Base-by-base conservation (phyloP, 2,113 vertebrate genomes). In the Neogobius melanostomus region DNA sequence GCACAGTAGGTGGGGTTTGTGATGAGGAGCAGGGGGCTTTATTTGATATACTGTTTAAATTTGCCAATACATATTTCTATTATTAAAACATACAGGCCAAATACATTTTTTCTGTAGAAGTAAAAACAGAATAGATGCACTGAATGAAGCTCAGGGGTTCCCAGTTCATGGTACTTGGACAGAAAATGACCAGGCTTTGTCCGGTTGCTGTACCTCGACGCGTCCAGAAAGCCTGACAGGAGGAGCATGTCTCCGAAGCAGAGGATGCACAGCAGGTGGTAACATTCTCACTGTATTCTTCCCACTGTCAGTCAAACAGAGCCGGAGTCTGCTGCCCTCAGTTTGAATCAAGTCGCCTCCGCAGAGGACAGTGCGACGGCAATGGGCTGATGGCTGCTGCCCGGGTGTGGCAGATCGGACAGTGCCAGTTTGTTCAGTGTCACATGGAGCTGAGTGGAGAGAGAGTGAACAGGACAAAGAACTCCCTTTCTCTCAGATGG, bases 281-380 rank as follows among this genome's bases (percentile, higher is more conserved):
- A 44, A 61, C 59, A 61, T n/a, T 16, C 59, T n/a, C 36, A 61
- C 59, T 61, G 59, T 61, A 61, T 14, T 61, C 14, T 7, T 10
- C 42, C 6, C 42, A n/a, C 36, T 61, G 59, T 61, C 59, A 61
- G 7, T 61, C 59, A 61, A n/a, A 44, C 59, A 16, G 42, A 61
- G 15, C 36, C 14, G n/a, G 59, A 61, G 42, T 61, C 15, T n/a
- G 44, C 59, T 45, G 42, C 44, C 59, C 42, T 42, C 14, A 15
- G 59, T 14, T 10, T 61, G 59, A 9, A 44, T 36, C n/a, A 45
- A 15, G 42, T 60, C 28, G 28, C 16, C 52, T 54, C 8, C 16
- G 21, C 16, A 11, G 52, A 8, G 53, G 53, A 54, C 16, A 1
- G 17, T 11, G 53, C 5, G 8, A 16, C 56, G 14, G 21, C 36